Conservation (phyloP, 1,140 invertebrate species). For the Pogonomyrmex barbatus region DNA sequence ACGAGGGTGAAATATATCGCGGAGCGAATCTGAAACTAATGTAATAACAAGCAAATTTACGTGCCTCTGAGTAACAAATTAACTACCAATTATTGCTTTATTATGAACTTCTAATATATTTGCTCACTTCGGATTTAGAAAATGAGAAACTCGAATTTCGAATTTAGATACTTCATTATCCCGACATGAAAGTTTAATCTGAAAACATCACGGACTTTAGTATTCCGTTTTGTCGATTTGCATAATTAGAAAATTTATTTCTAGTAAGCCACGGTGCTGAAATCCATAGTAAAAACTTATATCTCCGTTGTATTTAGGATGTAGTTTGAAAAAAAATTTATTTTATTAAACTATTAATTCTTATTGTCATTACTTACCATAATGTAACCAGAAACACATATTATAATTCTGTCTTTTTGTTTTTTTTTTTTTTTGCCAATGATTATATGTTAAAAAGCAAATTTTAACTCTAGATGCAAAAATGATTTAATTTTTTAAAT, state of each 20-base stretch:
- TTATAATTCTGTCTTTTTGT: too few relatives aligned
- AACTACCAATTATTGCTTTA: constrained; percentile 48
- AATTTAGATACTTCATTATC: constrained; percentile 55
- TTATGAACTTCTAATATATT: constrained; percentile 47
- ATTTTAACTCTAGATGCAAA: not conserved
- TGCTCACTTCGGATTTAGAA: constrained; percentile 23
- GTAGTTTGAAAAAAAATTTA: not conserved
- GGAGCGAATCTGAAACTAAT: constrained; percentile 36
- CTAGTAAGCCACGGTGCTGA: not conserved
- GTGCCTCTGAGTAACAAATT: constrained; percentile 40
- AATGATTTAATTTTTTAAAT: constrained; percentile 8
- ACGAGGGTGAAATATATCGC: constrained; percentile 16
- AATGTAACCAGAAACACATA: not conserved
- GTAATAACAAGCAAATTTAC: constrained; percentile 33
- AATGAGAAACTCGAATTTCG: constrained; percentile 54
- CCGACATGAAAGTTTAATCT: constrained; percentile 55
- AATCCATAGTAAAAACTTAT: not conserved
- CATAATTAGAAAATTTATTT: constrained; percentile 51
- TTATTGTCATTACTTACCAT: not conserved
- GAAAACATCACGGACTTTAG: constrained; percentile 34
- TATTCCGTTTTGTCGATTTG: constrained; percentile 39
- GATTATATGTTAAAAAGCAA: not conserved
- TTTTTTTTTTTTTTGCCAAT: too few relatives aligned
- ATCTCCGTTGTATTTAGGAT: not conserved
- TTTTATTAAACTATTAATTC: not conserved